Conservation (phyloP, 2,797 vertebrate genomes). For the Microcaecilia unicolor region DNA sequence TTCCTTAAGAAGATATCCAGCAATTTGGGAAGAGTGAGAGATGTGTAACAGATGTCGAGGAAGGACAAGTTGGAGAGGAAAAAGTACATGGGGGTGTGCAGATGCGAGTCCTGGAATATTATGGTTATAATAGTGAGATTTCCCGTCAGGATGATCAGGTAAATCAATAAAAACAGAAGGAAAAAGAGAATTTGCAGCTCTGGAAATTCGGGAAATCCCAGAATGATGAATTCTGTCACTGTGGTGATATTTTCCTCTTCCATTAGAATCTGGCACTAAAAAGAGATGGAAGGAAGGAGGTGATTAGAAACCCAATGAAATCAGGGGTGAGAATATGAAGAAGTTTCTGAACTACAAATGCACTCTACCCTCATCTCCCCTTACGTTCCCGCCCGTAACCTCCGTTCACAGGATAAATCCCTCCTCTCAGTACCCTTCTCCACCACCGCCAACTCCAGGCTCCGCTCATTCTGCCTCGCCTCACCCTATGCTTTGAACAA, state of each 20-base stretch:
- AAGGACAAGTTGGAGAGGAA: conserved; percentile 47
- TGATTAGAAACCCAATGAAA: too few species aligned
- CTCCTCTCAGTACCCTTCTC: too few species aligned
- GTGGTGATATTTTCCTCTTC: conserved; percentile 24
- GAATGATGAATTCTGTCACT: conserved; percentile 31
- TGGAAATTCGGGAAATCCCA: conserved; percentile 28
- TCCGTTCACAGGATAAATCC: too few species aligned
- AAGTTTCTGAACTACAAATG: too few species aligned
- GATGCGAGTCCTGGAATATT: conserved; percentile 6
- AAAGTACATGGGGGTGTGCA: conserved; percentile 43
- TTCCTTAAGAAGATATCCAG: conserved; percentile 27
- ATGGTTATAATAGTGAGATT: conserved; percentile 36
- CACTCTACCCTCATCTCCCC: too few species aligned
- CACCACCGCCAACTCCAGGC: too few species aligned
- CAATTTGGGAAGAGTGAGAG: conserved; percentile 32
- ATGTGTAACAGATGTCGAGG: conserved; percentile 43
- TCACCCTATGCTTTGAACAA: too few species aligned
- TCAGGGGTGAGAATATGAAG: too few species aligned
- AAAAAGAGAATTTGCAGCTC: conserved; percentile 11
- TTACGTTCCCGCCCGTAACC: too few species aligned
- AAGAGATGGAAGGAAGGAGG: too few species aligned
- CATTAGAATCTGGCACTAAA: too few species aligned
- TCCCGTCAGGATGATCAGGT: conserved; percentile 25
- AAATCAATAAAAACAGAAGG: conserved; percentile 23
- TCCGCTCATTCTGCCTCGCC: too few species aligned